Percentiles rank a stretch among this genome's conserved stretches.
Conservation (phyloP, 35 echinoderm and acorn worm species). For the Stichopus chloronotus region DNA sequence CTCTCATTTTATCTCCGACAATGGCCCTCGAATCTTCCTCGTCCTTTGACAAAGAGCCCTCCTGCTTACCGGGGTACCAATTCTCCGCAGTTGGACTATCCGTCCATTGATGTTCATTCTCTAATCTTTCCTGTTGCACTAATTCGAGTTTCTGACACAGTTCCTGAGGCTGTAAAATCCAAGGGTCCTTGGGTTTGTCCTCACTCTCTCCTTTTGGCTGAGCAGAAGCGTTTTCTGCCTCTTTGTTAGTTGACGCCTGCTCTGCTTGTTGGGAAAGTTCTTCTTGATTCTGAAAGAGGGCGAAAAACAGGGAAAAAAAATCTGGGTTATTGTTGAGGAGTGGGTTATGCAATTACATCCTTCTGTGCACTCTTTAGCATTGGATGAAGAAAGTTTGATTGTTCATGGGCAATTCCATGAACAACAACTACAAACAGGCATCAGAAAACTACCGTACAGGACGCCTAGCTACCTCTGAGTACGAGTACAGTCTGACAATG, state of each 20-base stretch:
- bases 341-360: no score
- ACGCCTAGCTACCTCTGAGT: no score
- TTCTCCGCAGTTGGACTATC: not conserved
- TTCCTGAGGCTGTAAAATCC: constrained; percentile 45
- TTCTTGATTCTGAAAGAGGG: not conserved
- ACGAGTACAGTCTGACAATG: no score
- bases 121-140: constrained; percentile 39
- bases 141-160: constrained; percentile 35
- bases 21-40: constrained; percentile 17
- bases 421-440: no score
- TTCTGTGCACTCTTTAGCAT: no score
- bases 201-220: not conserved
- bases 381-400: no score
- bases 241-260: not conserved
- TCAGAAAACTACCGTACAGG: no score
- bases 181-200: constrained; percentile 47
- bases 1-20: constrained; percentile 37
- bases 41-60: constrained; percentile 21
- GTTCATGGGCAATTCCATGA: no score
- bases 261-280: not conserved
- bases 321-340: no score
- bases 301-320: not conserved
- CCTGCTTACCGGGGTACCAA: not conserved
- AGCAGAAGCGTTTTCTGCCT: not conserved
- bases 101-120: not conserved